Base-by-base conservation (phyloP, 2,888 invertebrate genomes). In the Neocrepidodera transversa region DNA sequence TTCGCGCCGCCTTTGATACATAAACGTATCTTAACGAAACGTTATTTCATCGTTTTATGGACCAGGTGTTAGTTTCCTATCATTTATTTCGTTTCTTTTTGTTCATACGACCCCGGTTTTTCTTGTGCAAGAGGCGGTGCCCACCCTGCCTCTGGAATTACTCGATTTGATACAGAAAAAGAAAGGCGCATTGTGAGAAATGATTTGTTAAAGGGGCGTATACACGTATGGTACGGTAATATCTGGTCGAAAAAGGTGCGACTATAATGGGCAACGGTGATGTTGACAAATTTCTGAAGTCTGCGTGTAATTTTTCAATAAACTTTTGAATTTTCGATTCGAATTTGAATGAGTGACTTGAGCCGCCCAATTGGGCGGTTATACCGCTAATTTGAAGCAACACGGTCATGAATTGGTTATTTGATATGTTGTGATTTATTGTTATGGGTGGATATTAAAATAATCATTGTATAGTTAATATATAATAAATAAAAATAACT, bases 141-240 rank as follows among this genome's bases (percentile, higher is more conserved):
- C 68, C 71, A 71, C 59, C 74, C 75, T 73, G 71, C 79, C 79
- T 77, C 78, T 75, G 76, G 79, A 78, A 79, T 79, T 79, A 79
- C 76, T 72, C 77, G 77, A 78, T 79, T 79, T 78, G 78, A 78
- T 78, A 78, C 76, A 77, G 74, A 73, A 74, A 73, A 74, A 71
- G 68, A 73, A 71, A 55, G 67, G 65, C 67, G 71, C 64, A 68
- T 72, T 72, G 72, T 74, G 62, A 64, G 62, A 65, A 67, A 72
- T 74, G 74, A 75, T 74, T 75, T 74, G 73, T 74, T 69, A 70
- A 69, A 70, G 73, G 74, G 76, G 75, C 75, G 76, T 45, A 16
- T 16, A 45, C n/a, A 23, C 26, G 26, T n/a, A 45, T 14, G 66
- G 66, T 63, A 65, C 20, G 58, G 60, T 50, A n/a, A n/a, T n/a